Base-by-base conservation (phyloP, 2,888 invertebrate genomes). In the Thumatha senex region DNA sequence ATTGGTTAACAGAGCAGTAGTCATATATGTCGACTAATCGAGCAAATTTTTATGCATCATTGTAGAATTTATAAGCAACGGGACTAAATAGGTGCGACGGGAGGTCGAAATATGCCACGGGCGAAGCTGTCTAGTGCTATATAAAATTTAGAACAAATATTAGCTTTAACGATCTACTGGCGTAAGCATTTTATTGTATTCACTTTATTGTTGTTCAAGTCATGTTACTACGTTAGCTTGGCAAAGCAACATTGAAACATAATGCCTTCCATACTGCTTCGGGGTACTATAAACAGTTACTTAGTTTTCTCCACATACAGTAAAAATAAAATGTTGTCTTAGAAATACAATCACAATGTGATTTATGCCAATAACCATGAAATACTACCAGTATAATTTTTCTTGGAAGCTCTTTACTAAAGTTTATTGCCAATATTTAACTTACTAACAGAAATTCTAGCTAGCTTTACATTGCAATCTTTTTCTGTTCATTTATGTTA, bases 261-360 rank as follows among this genome's bases (percentile, higher is more conserved):
- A 31, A 43, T 49, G 45, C 51, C 54, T 68, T 68, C 54, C 48
- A 42, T 48, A 40, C 36, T 50, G 47, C 46, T 66, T 66, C 68
- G 46, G 33, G 34, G 68, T 59, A 66, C 51, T 45, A 55, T 61
- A 61, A 66, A 67, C 62, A 61, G 61, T 54, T 54, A 64, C 56
- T 44, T 45, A 60, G 54, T 54, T 54, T 49, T 51, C 40, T 40
- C n/a, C 46, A 13, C 33, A 45, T 39, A 40, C 50, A 57, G 42
- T 48, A 53, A 35, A 49, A 40, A 39, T 51, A 52, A 60, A 14
- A 38, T 36, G 48, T 48, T 39, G 36, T 50, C 46, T 9, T 30
- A 38, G 46, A 54, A 58, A 34, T 48, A 53, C 52, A 48, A 53
- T 53, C 52, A 41, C 38, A 48, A 48, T 45, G 48, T 48, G 52